Evolutionary conservation across 2,797 vertebrate genomes (phyloP), one percentile per base, ranked within the genome.

Genomic region (Onychomys arenicola): DNA sequence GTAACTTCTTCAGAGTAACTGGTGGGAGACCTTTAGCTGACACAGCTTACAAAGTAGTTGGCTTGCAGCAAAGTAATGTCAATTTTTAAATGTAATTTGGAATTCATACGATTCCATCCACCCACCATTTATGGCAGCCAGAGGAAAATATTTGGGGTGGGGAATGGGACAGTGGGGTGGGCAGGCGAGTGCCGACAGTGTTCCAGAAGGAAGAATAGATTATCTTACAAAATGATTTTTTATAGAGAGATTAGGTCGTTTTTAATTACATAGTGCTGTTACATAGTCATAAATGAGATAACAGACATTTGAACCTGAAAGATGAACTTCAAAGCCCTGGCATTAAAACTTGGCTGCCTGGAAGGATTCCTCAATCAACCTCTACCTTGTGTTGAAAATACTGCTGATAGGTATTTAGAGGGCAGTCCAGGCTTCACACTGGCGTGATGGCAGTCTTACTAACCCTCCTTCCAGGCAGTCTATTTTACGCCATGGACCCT

Each of bases 1-100:
- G 96, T 95, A 97, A 97, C 96, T 96, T 98, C 96, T 97, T 94
- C 61, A 80, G 96, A 95, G 97, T 97, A 94, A 96, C 83, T 87
- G 89, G 95, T 96, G 96, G 95, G 97, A 98, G 97, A 98, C 88
- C 94, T 98, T 98, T 95, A 13, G 1, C 97, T 88, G 0, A 97
- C 97, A 95, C 1, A 10, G 96, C 88, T 98, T 97, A 96, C 78
- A 92, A 95, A 98, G 89, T 3, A 88, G 90, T 94, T 97, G 98
- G 97, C 96, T 97, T 98, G 89, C 94, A 97, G 95, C 83, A 96
- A 92, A 95, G 95, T 78, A 87, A 96, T 91, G 91, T n/a, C 0
- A 7, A 93, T 67, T 98, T 98, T 91, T 19, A 94, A 93, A 97
- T 98, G 82, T 94, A 91, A 97, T 96, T 97, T 95, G 89, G 96